Evolutionary conservation across 2,113 vertebrate genomes (phyloP), one percentile per base, ranked within the genome.

Genomic region (Cynoglossus semilaevis): DNA sequence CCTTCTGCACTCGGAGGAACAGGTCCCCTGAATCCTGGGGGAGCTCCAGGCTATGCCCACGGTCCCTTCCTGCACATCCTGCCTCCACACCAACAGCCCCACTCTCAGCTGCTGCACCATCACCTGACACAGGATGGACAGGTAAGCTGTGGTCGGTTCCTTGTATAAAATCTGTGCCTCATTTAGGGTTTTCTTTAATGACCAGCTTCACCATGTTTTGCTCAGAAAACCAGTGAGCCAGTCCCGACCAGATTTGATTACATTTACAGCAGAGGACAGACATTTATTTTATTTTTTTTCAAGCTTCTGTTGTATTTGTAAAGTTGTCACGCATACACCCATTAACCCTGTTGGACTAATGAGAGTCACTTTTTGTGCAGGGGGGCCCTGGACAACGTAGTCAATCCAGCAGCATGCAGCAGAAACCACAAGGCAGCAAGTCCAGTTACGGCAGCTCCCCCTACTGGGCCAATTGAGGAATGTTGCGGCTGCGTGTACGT

Each of bases 81-180:
- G 70, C 95, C 94, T 12, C 91, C 93, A 0, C 96, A 97, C 87
- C 95, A 99, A 91, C 96, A 98, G 89, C 94, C 94, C 51, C 96
- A 95, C 72, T 96, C 96, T 16, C 96, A 96, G 91, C 81, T 98
- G 89, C 85, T 99, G 55, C 96, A 98, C 79, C 96, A 96, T 76
- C 91, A 92, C 67, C 85, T 91, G 56, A 76, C 87, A 67, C 91
- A 90, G 74, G 91, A 92, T 1, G 79, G 85, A 72, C 91, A 91
- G 90, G 91, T 91, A 77, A 63, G 48, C 16, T 1, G 3, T 50
- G 34, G 15, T 15, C 36, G 15, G 18, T 8, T 19, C 18, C 8
- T 5, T 44, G 9, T 2, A 8, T 12, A 19, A 22, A 15, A 15
- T 54, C 9, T 9, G n/a, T 15, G 40, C 9, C 10, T 37, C 36